Percentiles rank a stretch among this genome's conserved stretches.
These are phyloP conservation scores for Galaxea fascicularis DNA, from an alignment of 92 coral and sea anemone species.

Conservation along the genomic window DNA sequence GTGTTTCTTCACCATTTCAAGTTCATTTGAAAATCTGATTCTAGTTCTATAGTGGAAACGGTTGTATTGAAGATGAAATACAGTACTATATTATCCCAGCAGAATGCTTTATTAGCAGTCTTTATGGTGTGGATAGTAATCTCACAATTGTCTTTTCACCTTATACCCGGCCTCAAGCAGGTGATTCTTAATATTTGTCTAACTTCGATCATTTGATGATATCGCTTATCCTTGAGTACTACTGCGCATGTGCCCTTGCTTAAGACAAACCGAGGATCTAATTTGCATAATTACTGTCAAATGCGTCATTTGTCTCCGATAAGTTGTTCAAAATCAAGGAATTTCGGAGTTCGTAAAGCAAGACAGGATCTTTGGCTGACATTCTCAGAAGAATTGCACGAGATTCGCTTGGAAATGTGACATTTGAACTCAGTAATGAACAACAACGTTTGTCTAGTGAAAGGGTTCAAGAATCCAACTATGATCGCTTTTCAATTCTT, in stretches of 20 bases:
- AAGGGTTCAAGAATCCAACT: too few species aligned
- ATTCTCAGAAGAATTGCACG: too few species aligned
- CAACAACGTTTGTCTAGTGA: too few species aligned
- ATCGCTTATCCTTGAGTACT: background rate
- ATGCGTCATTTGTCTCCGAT: too few species aligned
- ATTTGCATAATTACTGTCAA: too few species aligned
- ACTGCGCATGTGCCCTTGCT: background rate
- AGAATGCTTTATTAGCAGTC: background rate
- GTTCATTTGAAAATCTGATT: background rate
- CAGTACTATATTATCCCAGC: background rate
- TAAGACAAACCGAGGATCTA: too few species aligned
- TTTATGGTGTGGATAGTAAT: background rate
- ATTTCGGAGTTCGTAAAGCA: too few species aligned
- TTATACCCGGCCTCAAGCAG: background rate
- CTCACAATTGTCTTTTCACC: slow-evolving; percentile 1
- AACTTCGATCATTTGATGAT: background rate
- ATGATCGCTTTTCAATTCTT: too few species aligned
- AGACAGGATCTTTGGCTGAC: too few species aligned
- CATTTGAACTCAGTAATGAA: too few species aligned
- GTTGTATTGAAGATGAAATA: background rate
- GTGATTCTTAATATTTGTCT: background rate
- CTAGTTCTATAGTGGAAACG: background rate
- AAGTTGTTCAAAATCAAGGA: too few species aligned
- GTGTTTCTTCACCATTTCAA: background rate
- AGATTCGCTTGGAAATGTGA: too few species aligned